Conservation (phyloP, 2,888 invertebrate genomes). For the Pemphredon lugubris region DNA sequence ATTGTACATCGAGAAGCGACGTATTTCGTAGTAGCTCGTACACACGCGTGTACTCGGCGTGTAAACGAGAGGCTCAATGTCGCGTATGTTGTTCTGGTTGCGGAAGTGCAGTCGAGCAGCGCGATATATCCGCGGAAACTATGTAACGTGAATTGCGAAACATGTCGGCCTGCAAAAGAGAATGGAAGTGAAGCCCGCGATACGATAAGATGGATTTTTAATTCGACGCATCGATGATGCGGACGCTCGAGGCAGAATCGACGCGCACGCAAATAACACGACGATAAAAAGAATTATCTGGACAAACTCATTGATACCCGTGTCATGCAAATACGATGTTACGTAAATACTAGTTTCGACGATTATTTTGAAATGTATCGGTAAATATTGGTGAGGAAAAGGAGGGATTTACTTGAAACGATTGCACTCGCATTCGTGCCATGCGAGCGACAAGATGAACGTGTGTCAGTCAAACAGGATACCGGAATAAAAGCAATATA, state of each 20-base stretch:
- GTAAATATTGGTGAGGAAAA: not conserved
- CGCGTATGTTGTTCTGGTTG: not conserved
- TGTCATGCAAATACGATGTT: slow-evolving; percentile 19
- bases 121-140: slow-evolving; percentile 14
- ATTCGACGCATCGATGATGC: no score
- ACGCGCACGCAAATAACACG: slow-evolving; percentile 9
- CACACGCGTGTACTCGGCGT: no score
- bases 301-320: slow-evolving; percentile 12
- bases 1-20: no score
- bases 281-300: slow-evolving; percentile 23
- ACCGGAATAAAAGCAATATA: no score
- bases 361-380: not conserved
- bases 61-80: no score
- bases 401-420: not conserved
- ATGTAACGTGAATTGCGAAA: slow-evolving; percentile 34
- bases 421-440: no score
- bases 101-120: slow-evolving; percentile 19
- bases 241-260: not conserved
- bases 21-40: no score
- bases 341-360: slow-evolving; percentile 14
- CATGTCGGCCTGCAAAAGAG: slow-evolving; percentile 28
- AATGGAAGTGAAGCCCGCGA: slow-evolving; percentile 5
- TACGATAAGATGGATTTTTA: slow-evolving; percentile 23
- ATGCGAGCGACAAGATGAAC: no score
- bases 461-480: no score